Conservation (phyloP, 2,888 invertebrate genomes). For the Molanna angustata region DNA sequence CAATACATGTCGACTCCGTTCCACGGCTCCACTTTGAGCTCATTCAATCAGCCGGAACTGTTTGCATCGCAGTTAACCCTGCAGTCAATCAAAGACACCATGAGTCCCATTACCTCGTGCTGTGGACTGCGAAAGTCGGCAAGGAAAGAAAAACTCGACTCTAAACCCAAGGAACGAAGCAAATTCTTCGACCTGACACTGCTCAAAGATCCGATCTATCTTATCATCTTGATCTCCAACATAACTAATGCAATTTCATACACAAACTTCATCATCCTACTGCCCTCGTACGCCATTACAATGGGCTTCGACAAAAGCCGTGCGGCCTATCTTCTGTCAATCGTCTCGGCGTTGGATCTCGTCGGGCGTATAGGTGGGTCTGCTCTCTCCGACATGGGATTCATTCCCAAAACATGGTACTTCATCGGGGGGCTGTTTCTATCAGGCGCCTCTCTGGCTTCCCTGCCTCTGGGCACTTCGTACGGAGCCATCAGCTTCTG, state of each 20-base stretch:
- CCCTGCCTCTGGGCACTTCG: conserved; percentile 65
- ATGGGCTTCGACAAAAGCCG: conserved; percentile 68
- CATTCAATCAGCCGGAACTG: conserved; percentile 72
- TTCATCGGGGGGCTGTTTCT: conserved; percentile 75
- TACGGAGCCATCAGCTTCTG: conserved; percentile 65
- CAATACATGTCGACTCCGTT: conserved; percentile 83
- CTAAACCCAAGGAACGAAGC: conserved; percentile 46
- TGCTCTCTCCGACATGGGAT: conserved; percentile 72
- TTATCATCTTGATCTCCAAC: conserved; percentile 80
- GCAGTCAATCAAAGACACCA: conserved; percentile 61
- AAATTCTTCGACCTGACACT: conserved; percentile 74
- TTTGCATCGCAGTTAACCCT: conserved; percentile 77
- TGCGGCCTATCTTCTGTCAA: conserved; percentile 72
- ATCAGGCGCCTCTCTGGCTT: conserved; percentile 71
- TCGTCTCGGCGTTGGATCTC: conserved; percentile 77
- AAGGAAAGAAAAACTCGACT: too few relatives aligned
- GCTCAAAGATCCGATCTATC: conserved; percentile 74
- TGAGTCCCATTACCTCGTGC: conserved; percentile 49
- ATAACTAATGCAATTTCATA: conserved; percentile 85
- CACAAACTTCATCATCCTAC: conserved; percentile 79
- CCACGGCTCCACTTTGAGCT: conserved; percentile 78
- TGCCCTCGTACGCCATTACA: conserved; percentile 73
- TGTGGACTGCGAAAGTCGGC: conserved; percentile 46
- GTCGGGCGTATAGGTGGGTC: conserved; percentile 84
- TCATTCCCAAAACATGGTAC: conserved; percentile 78